These are phyloP conservation scores for Aphaenogaster ashmeadi DNA, from an alignment of 1,140 invertebrate genomes.

Conservation along the genomic window DNA sequence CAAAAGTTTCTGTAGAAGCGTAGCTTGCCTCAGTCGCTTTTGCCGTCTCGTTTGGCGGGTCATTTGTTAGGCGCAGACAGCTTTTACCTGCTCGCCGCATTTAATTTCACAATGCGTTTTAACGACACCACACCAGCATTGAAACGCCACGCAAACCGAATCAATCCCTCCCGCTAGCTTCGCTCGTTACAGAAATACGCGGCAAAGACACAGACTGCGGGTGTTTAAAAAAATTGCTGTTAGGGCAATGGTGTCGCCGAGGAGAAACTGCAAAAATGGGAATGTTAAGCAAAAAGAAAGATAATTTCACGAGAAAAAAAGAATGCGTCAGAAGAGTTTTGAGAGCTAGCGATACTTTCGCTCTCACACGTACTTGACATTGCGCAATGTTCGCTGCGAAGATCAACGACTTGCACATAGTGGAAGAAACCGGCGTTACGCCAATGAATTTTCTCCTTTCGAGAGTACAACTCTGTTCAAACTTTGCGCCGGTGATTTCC, in stretches of 20 bases:
- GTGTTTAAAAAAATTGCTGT: constrained; percentile 26
- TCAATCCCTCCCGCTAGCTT: constrained; percentile 31
- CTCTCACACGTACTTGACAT: constrained; percentile 1
- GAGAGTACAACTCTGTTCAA: constrained; percentile 71
- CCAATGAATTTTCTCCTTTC: constrained; percentile 75
- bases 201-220: constrained; percentile 17
- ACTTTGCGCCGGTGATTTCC: constrained; percentile 65
- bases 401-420: constrained; percentile 60
- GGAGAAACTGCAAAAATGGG: background rate
- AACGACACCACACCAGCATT: constrained; percentile 64
- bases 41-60: constrained; percentile 52
- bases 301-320: background rate
- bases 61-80: constrained; percentile 71
- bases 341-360: background rate
- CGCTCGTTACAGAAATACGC: constrained; percentile 22
- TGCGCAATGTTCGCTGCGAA: constrained; percentile 24
- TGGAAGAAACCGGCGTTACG: constrained; percentile 63
- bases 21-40: constrained; percentile 18
- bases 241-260: background rate
- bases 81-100: constrained; percentile 66
- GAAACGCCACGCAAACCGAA: constrained; percentile 45
- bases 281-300: background rate
- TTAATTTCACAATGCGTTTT: constrained; percentile 74
- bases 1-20: constrained; percentile 45
- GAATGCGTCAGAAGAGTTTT: background rate